Base-by-base conservation (phyloP, 2,113 vertebrate species). In the Tor tambroides region DNA sequence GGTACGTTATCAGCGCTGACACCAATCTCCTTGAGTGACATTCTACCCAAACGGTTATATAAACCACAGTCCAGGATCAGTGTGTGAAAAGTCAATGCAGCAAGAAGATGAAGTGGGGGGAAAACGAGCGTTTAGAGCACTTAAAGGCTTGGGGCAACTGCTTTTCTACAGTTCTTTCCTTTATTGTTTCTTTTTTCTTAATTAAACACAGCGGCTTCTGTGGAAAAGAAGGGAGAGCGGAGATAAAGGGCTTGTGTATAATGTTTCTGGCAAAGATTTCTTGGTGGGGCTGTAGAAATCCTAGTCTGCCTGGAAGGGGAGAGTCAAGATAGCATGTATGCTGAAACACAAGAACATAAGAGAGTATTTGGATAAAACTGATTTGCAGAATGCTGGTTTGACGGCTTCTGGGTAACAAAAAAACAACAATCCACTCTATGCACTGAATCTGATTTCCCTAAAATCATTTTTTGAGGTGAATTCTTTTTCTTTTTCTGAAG, bases 1-100 rank as follows among this genome's bases (percentile, higher is more conserved):
- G 86, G 87, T n/a, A 10, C 81, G 86, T 91, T 93, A 93, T 93
- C 92, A 69, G 86, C 38, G 65, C n/a, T 86, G 91, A 92, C 87
- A 91, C 41, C 83, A 85, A 56, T 92, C 86, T 91, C 35, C 87
- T 77, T 65, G 87, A 85, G 82, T 89, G 91, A 92, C 84, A 91
- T 91, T 89, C 17, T 87, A 12, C 74, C 89, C 87, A 19, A 88
- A 26, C 87, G 83, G 74, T 86, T 90, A 2, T 32, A 91, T 86
- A 87, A 89, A 86, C 85, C 90, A 59, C 30, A 28, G 89, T 86
- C 84, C 9, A 56, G 88, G 87, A 89, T 91, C 90, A 85, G 76
- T 71, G 54, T 38, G 49, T 30, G 61, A 89, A 89, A 91, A 91
- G 90, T 90, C 90, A 91, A 90, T 89, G 85, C 75, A 80, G 83